phyloP scores from a whole-genome alignment of 2,888 invertebrate species.

The Amiota minor region DNA sequence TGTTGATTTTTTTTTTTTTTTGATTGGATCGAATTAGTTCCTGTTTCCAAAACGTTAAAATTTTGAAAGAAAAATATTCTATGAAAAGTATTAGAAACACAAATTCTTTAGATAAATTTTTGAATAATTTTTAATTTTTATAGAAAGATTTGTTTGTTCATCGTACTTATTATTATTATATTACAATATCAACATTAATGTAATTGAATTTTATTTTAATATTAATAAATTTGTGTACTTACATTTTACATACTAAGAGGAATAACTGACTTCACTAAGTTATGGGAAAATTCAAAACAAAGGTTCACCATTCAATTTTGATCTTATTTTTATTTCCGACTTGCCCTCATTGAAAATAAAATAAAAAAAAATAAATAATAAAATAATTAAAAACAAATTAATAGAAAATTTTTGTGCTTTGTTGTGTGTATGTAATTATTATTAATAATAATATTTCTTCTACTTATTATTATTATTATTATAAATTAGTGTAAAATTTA shows the following conservation, averaged over 20 bases:
- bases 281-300: no score
- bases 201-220: conserved; percentile 10
- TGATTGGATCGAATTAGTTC: no score
- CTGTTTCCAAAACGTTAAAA: no score
- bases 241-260: conserved; percentile 3
- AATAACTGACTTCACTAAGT: conserved; percentile 24
- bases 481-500: conserved; percentile 35
- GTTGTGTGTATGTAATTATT: conserved; percentile 43
- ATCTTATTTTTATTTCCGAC: no score
- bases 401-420: not conserved
- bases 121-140: no score
- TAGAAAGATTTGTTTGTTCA: not conserved
- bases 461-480: conserved; percentile 15
- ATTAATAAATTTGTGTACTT: conserved; percentile 11
- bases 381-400: conserved; percentile 36
- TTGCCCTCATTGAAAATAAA: no score
- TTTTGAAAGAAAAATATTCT: no score
- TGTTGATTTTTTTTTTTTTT: no score
- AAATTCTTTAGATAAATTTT: no score
- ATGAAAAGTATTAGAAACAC: no score
- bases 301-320: no score
- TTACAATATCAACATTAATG: not conserved
- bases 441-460: conserved; percentile 22
- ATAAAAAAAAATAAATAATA: conserved; percentile 16
- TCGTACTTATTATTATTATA: not conserved